Percentiles rank a stretch among this genome's conserved stretches.
Conservation (phyloP, 2,888 invertebrate genomes). For the Nomada fabriciana region DNA sequence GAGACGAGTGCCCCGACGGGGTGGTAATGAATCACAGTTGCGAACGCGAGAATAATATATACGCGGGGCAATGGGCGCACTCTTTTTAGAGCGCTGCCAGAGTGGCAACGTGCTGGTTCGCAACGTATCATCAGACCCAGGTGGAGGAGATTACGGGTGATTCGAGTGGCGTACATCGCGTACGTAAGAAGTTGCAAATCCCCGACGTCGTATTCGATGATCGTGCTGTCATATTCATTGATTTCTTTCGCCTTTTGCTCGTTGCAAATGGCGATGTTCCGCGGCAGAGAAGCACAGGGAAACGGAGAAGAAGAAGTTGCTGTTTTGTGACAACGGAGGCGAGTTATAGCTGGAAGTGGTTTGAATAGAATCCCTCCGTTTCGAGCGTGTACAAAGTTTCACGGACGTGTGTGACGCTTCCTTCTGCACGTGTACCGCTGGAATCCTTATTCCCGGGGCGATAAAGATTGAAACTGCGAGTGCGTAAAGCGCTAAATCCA, state of each 20-base stretch:
- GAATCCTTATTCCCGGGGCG: slow-evolving; percentile 51
- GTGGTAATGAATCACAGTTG: slow-evolving; percentile 4
- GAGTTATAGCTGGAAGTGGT: not conserved
- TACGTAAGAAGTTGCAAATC: slow-evolving; percentile 1
- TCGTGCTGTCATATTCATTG: not conserved
- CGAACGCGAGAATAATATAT: slow-evolving; percentile 1
- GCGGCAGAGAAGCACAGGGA: no score
- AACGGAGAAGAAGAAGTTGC: not conserved
- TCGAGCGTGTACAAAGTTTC: not conserved
- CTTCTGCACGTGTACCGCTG: not conserved
- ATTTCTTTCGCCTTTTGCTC: no score
- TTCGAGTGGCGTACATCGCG: slow-evolving; percentile 8
- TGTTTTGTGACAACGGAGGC: not conserved
- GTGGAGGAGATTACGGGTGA: slow-evolving; percentile 8
- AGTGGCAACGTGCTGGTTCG: slow-evolving; percentile 5
- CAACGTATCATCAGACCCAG: slow-evolving; percentile 19
- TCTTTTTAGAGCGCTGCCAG: not conserved
- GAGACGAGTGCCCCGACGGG: not conserved
- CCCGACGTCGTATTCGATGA: not conserved
- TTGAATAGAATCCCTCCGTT: not conserved
- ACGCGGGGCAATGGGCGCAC: not conserved
- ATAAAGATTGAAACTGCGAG: slow-evolving; percentile 73
- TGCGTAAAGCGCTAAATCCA: slow-evolving; percentile 70
- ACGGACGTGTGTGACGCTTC: not conserved
- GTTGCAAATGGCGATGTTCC: no score